These are phyloP conservation scores for Python bivittatus DNA, from an alignment of 2,113 vertebrate genomes.

Conservation along the genomic window DNA sequence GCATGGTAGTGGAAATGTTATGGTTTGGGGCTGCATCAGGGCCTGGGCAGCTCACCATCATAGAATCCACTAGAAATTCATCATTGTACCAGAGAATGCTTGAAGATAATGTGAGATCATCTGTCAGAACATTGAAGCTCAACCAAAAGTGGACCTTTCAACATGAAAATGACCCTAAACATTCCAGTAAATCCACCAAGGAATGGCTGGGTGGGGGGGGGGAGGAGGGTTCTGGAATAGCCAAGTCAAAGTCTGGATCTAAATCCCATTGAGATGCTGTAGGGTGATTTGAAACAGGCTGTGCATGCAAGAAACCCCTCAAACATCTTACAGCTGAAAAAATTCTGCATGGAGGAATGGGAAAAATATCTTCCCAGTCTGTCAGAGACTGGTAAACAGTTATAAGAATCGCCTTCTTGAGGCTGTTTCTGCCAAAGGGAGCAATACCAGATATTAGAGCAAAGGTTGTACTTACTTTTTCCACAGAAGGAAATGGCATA, in stretches of 20 bases:
- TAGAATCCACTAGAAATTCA: neutral
- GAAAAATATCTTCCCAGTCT: neutral
- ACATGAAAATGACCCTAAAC: neutral
- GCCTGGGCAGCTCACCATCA: neutral
- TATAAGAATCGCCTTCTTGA: neutral
- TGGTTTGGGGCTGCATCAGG: neutral
- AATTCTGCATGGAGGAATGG: neutral
- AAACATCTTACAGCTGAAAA: no score
- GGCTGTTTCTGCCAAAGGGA: neutral
- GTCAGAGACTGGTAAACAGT: neutral
- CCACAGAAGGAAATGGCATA: neutral
- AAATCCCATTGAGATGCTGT: no score
- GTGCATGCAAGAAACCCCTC: no score
- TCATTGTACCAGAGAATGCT: neutral
- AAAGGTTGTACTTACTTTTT: neutral
- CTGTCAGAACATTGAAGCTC: neutral
- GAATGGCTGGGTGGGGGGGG: no score
- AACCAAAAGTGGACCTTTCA: neutral
- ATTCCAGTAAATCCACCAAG: no score
- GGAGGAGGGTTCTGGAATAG: no score
- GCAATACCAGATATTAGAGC: neutral
- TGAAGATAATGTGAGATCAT: neutral
- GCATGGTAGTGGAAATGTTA: neutral
- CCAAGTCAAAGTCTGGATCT: no score
- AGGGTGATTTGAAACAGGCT: no score